Conservation (phyloP, 2,888 invertebrate genomes). For the Drosophila birchii region DNA sequence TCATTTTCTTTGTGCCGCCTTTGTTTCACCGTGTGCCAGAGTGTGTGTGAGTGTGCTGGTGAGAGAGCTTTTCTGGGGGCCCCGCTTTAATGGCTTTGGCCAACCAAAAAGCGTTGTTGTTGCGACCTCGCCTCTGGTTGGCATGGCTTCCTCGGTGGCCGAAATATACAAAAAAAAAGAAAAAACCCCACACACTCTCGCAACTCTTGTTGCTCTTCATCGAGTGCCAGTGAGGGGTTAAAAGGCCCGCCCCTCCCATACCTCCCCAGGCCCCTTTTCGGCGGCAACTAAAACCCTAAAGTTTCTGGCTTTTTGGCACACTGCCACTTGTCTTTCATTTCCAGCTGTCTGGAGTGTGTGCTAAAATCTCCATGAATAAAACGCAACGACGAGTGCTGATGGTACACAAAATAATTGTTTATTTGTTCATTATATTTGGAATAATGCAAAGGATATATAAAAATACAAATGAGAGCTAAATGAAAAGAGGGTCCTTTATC, state of each 20-base stretch:
- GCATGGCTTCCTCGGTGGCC: slow-evolving; percentile 52
- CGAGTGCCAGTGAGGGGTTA: slow-evolving; percentile 11
- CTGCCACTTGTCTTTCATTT: slow-evolving; percentile 68
- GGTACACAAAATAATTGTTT: slow-evolving; percentile 28
- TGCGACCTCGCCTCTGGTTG: slow-evolving; percentile 78
- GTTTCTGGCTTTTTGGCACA: slow-evolving; percentile 60
- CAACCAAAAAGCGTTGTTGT: slow-evolving; percentile 83
- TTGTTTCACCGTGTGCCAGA: slow-evolving; percentile 71
- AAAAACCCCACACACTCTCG: slow-evolving; percentile 3
- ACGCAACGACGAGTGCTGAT: slow-evolving; percentile 7
- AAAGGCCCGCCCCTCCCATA: background rate
- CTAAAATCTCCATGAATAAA: slow-evolving; percentile 42
- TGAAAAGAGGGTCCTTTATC: background rate
- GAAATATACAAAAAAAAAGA: background rate
- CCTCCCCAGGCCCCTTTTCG: too few relatives aligned
- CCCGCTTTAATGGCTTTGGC: slow-evolving; percentile 66
- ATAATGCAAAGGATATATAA: background rate
- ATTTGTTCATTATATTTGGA: slow-evolving; percentile 15
- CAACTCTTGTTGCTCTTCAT: slow-evolving; percentile 41
- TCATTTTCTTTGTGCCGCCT: slow-evolving; percentile 79
- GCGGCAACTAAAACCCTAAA: slow-evolving; percentile 44
- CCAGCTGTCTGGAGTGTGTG: slow-evolving; percentile 54
- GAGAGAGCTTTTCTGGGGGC: slow-evolving; percentile 59
- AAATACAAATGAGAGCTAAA: background rate
- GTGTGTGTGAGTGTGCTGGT: slow-evolving; percentile 24